Evolutionary conservation across 1,140 invertebrate genomes (phyloP).

Genomic region (Ceratina japonica): DNA sequence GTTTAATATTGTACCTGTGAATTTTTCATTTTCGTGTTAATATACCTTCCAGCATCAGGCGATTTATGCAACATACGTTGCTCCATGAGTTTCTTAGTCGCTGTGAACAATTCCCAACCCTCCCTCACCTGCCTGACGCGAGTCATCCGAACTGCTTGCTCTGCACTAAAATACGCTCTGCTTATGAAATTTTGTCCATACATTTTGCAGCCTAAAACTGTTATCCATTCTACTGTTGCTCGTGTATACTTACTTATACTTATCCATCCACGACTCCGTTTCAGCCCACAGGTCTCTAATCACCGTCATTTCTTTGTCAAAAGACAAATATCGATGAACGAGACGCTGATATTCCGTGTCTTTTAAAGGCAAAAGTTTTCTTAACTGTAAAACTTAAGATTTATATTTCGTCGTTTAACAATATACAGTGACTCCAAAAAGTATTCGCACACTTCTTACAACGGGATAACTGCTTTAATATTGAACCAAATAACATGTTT

Average conservation of each 20-base stretch:
- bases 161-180: constrained; percentile 66
- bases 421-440: too few relatives aligned
- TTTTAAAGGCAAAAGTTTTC: constrained; percentile 75
- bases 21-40: neutral
- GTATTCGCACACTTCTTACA: too few relatives aligned
- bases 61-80: constrained; percentile 66
- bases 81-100: constrained; percentile 79
- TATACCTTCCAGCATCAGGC: constrained; percentile 46
- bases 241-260: constrained; percentile 78
- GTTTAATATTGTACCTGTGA: neutral
- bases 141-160: constrained; percentile 78
- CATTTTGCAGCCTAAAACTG: neutral
- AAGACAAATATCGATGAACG: constrained; percentile 81
- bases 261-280: constrained; percentile 82
- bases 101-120: constrained; percentile 81
- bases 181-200: constrained; percentile 44
- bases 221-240: neutral
- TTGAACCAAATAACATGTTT: too few relatives aligned
- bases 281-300: constrained; percentile 82
- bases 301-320: constrained; percentile 84
- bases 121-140: constrained; percentile 81
- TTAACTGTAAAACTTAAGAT: constrained; percentile 69
- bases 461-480: too few relatives aligned
- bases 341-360: constrained; percentile 80
- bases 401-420: constrained; percentile 15